Evolutionary conservation across 2,888 invertebrate genomes (phyloP).

Genomic region (Oscheius sp.): DNA sequence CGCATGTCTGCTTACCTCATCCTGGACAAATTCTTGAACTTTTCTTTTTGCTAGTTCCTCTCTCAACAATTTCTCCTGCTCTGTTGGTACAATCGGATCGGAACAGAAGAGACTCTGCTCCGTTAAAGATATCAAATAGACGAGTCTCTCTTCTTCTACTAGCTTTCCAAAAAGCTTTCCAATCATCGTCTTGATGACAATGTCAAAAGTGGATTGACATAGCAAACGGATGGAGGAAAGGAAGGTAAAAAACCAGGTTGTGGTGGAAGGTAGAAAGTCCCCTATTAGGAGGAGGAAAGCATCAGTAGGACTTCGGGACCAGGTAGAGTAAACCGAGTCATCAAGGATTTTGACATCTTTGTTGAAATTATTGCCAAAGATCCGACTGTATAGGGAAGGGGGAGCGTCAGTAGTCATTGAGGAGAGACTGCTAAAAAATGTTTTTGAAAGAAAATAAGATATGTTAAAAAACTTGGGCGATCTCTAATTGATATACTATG

Average conservation of each 20-base stretch:
- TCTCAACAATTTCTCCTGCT: slow-evolving; percentile 60
- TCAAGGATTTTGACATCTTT: neutral
- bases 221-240: slow-evolving; percentile 9
- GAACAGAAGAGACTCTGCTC: slow-evolving; percentile 52
- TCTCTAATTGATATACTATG: neutral
- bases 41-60: slow-evolving; percentile 60
- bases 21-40: slow-evolving; percentile 50
- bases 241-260: slow-evolving; percentile 11
- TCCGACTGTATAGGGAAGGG: slow-evolving; percentile 22
- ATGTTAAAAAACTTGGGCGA: neutral
- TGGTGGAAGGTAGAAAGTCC: neutral
- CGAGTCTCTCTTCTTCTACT: slow-evolving; percentile 31
- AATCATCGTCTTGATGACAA: slow-evolving; percentile 8
- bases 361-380: slow-evolving; percentile 34
- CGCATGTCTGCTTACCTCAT: slow-evolving; percentile 24
- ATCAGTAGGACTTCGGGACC: slow-evolving; percentile 27
- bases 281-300: slow-evolving; percentile 14
- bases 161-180: slow-evolving; percentile 9
- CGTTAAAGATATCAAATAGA: slow-evolving; percentile 43
- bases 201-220: slow-evolving; percentile 23
- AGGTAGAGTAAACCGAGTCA: neutral
- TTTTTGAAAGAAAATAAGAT: neutral
- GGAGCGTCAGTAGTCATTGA: slow-evolving; percentile 21
- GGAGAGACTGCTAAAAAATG: slow-evolving; percentile 35
- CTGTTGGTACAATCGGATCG: slow-evolving; percentile 44